Evolutionary conservation across 2,888 invertebrate species (phyloP).

Genomic region (Chrysopilus asiliformis): DNA sequence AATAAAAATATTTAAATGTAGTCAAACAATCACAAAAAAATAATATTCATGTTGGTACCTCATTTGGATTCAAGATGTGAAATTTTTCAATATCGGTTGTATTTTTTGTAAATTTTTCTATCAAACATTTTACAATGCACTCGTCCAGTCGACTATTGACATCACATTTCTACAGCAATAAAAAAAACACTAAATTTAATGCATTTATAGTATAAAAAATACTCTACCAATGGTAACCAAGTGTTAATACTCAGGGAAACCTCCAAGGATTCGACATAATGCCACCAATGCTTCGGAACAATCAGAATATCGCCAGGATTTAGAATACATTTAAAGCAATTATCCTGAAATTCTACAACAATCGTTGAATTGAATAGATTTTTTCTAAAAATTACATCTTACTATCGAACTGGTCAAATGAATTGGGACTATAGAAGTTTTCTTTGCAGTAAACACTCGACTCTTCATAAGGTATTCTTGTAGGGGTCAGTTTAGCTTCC

Average conservation of each 20-base stretch:
- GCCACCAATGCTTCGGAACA: slow-evolving; percentile 94
- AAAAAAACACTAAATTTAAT: slow-evolving; percentile 8
- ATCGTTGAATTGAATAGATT: no score
- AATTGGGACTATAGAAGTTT: slow-evolving; percentile 57
- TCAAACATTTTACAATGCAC: slow-evolving; percentile 51
- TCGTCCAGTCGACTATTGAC: slow-evolving; percentile 33
- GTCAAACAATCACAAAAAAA: no score
- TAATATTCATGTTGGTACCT: no score
- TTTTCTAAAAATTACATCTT: slow-evolving; percentile 8
- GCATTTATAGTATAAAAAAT: slow-evolving; percentile 1
- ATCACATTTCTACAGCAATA: slow-evolving; percentile 2
- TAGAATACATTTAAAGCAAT: slow-evolving; percentile 48
- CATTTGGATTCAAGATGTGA: slow-evolving; percentile 53
- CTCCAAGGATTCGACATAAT: slow-evolving; percentile 83
- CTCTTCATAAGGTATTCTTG: slow-evolving; percentile 90
- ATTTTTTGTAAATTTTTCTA: slow-evolving; percentile 46
- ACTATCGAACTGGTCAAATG: neutral
- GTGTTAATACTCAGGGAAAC: slow-evolving; percentile 48
- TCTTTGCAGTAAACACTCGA: slow-evolving; percentile 82
- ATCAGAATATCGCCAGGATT: slow-evolving; percentile 76
- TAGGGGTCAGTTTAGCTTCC: slow-evolving; percentile 55
- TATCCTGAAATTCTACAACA: slow-evolving; percentile 25
- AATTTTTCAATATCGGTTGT: slow-evolving; percentile 38
- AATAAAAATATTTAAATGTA: no score
- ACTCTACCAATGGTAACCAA: slow-evolving; percentile 59